Conservation (phyloP, 2,888 invertebrate genomes). For the Lamproptera curius region DNA sequence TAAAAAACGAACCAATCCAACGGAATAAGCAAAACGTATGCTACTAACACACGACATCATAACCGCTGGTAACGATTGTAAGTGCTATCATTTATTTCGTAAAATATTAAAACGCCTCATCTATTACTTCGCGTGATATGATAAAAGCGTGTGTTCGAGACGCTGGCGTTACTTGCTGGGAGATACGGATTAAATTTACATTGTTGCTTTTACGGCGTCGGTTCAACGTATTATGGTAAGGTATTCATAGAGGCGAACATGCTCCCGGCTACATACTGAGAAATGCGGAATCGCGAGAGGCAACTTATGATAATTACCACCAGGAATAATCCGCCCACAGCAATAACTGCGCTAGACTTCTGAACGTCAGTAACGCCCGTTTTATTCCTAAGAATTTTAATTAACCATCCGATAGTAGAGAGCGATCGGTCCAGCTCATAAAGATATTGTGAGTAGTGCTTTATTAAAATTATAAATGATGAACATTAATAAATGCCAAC, state of each 20-base stretch:
- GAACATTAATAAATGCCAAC: too few species aligned
- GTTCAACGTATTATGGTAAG: slow-evolving; percentile 62
- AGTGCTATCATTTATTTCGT: slow-evolving; percentile 20
- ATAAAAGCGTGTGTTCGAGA: slow-evolving; percentile 27
- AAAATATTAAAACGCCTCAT: slow-evolving; percentile 18
- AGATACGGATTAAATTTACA: slow-evolving; percentile 69
- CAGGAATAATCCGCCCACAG: slow-evolving; percentile 51
- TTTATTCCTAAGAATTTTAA: slow-evolving; percentile 22
- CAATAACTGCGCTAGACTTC: slow-evolving; percentile 32
- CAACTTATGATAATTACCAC: slow-evolving; percentile 70
- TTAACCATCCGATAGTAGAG: slow-evolving; percentile 26
- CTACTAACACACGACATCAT: slow-evolving; percentile 11
- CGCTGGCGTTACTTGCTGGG: slow-evolving; percentile 49
- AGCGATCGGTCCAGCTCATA: too few species aligned
- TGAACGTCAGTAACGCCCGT: too few species aligned
- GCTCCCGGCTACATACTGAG: slow-evolving; percentile 45
- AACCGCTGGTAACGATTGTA: slow-evolving; percentile 10
- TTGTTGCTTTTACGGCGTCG: slow-evolving; percentile 58
- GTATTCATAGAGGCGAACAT: slow-evolving; percentile 72
- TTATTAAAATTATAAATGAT: too few species aligned
- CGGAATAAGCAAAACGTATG: slow-evolving; percentile 9
- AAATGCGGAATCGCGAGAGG: slow-evolving; percentile 47
- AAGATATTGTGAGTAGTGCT: too few species aligned
- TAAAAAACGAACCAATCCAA: background rate
- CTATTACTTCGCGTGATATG: slow-evolving; percentile 24